These are phyloP conservation scores for Eilema griseolum DNA, from an alignment of 2,888 invertebrate genomes.

Conservation along the genomic window DNA sequence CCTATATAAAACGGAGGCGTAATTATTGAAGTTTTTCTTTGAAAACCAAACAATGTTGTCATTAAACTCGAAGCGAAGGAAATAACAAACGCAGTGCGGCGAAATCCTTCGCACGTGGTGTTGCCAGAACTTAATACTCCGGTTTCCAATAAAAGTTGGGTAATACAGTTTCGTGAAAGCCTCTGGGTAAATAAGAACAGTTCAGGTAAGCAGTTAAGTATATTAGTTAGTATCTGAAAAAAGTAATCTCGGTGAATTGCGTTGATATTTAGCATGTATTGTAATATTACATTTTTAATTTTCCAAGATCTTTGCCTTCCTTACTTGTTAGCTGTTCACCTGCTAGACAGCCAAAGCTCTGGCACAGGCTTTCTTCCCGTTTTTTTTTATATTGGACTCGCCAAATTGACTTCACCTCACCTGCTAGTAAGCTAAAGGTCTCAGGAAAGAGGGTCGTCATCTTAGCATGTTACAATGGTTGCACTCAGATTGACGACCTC, in stretches of 20 bases:
- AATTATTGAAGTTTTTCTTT: slow-evolving; percentile 46
- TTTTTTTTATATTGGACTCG: too few species aligned
- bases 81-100: slow-evolving; percentile 43
- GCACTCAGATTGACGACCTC: too few species aligned
- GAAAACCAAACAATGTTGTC: slow-evolving; percentile 37
- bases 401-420: too few species aligned
- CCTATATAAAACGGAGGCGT: slow-evolving; percentile 26
- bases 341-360: too few species aligned
- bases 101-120: slow-evolving; percentile 43
- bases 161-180: slow-evolving; percentile 51
- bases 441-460: too few species aligned
- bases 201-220: slow-evolving; percentile 14
- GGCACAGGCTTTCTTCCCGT: too few species aligned
- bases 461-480: too few species aligned
- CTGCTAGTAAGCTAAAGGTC: too few species aligned
- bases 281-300: too few species aligned
- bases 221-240: slow-evolving; percentile 9
- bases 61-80: slow-evolving; percentile 38
- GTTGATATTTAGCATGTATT: background rate
- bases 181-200: slow-evolving; percentile 11
- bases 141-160: slow-evolving; percentile 60
- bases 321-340: too few species aligned
- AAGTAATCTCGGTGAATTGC: background rate
- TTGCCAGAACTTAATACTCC: slow-evolving; percentile 51
- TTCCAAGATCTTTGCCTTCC: too few species aligned